Percentiles rank a stretch among this genome's conserved stretches.
phyloP scores from a whole-genome alignment of 2,888 invertebrate species.

The Cancer borealis region DNA sequence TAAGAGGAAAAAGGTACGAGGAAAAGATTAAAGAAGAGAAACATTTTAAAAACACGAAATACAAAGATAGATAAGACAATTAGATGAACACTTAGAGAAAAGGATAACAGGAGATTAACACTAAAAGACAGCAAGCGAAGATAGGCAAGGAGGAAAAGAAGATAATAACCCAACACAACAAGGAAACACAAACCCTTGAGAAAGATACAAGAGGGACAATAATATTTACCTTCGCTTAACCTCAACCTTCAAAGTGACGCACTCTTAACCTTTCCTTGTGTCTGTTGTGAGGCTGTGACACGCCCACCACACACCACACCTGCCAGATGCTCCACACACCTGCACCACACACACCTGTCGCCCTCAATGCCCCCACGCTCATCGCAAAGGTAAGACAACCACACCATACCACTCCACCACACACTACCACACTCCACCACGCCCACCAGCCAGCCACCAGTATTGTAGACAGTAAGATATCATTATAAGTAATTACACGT shows the following conservation, averaged over 20 bases:
- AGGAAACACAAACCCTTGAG: neutral
- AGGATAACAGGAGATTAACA: neutral
- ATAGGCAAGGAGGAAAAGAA: neutral
- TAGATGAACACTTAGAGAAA: neutral
- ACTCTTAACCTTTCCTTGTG: neutral
- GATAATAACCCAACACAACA: neutral
- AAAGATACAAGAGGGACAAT: neutral
- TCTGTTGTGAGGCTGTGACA: neutral
- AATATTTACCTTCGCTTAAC: neutral
- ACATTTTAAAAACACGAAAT: neutral
- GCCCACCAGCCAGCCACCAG: neutral
- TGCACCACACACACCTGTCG: neutral
- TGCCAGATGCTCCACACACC: slow-evolving; percentile 12
- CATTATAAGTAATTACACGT: neutral
- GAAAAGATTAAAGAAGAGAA: neutral
- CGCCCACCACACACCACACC: neutral
- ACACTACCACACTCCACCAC: neutral
- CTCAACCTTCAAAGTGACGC: neutral
- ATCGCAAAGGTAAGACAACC: neutral
- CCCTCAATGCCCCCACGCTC: neutral
- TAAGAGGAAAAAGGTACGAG: neutral
- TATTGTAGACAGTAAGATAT: neutral
- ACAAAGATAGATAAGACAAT: neutral
- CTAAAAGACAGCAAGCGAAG: neutral
- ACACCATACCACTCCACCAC: neutral